phyloP scores from a whole-genome alignment of 2,888 invertebrate genomes.

The Bombylius major region DNA sequence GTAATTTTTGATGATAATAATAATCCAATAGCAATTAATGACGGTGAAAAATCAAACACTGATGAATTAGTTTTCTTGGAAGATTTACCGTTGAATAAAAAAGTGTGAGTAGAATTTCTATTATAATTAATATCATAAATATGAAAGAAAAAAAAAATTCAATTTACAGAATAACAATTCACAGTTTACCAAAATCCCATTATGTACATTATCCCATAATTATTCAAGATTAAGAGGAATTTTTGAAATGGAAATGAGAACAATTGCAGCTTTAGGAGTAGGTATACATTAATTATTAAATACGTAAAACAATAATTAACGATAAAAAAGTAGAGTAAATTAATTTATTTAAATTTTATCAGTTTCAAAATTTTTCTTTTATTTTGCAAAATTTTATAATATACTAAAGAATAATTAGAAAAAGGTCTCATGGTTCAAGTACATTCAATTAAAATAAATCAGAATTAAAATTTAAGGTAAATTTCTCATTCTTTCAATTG shows the following conservation, averaged over 20 bases:
- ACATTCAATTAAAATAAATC: too few species aligned
- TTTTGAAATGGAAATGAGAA: conserved; percentile 6
- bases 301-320: too few species aligned
- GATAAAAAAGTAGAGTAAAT: too few species aligned
- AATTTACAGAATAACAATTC: conserved; percentile 8
- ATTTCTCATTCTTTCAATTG: conserved; percentile 30
- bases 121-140: neutral
- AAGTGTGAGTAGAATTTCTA: neutral
- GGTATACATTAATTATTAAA: too few species aligned
- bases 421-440: too few species aligned
- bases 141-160: neutral
- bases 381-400: too few species aligned
- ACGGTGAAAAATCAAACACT: too few species aligned
- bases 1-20: conserved; percentile 6
- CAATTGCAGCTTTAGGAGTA: conserved; percentile 6
- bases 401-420: too few species aligned
- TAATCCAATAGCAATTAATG: neutral
- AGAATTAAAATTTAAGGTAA: neutral
- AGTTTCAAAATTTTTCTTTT: too few species aligned
- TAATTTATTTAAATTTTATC: too few species aligned
- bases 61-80: neutral
- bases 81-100: neutral
- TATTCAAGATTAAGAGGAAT: conserved; percentile 7
- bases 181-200: conserved; percentile 4
- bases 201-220: conserved; percentile 7